These are phyloP conservation scores for Drosophila neutralis DNA, from an alignment of 2,888 invertebrate genomes.

Conservation along the genomic window DNA sequence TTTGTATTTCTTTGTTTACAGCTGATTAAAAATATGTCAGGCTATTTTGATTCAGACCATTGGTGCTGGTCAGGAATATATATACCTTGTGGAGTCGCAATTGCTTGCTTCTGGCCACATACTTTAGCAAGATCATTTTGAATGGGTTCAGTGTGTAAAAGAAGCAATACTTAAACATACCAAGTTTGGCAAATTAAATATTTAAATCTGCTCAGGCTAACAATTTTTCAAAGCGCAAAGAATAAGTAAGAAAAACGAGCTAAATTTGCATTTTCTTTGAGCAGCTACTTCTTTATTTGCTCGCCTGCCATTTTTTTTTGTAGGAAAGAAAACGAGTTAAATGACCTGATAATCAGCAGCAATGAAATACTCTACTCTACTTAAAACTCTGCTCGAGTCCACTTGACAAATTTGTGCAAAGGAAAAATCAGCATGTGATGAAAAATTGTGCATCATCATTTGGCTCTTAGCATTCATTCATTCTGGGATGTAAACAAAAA, in stretches of 20 bases:
- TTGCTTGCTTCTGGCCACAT: too few relatives aligned
- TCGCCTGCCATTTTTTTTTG: not conserved
- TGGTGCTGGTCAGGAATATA: not conserved
- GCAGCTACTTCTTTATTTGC: not conserved
- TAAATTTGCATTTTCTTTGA: not conserved
- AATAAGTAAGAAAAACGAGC: not conserved
- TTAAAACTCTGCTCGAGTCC: constrained; percentile 7
- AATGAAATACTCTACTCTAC: constrained; percentile 20
- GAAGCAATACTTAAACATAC: too few relatives aligned
- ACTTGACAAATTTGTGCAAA: constrained; percentile 73
- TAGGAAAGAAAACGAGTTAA: constrained; percentile 40
- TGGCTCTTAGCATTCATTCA: constrained; percentile 28
- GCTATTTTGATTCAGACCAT: too few relatives aligned
- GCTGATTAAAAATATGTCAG: too few relatives aligned
- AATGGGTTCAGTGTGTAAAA: not conserved
- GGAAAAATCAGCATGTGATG: constrained; percentile 62
- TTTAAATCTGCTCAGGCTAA: not conserved
- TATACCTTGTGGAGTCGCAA: not conserved
- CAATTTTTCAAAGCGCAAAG: fast-evolving
- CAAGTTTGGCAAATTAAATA: not conserved
- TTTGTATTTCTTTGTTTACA: too few relatives aligned
- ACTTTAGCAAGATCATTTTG: not conserved
- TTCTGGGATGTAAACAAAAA: constrained; percentile 27
- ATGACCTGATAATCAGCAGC: constrained; percentile 57
- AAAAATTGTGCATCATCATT: constrained; percentile 72